Base-by-base conservation (phyloP, 2,113 vertebrate species). In the Erythrolamprus reginae region DNA sequence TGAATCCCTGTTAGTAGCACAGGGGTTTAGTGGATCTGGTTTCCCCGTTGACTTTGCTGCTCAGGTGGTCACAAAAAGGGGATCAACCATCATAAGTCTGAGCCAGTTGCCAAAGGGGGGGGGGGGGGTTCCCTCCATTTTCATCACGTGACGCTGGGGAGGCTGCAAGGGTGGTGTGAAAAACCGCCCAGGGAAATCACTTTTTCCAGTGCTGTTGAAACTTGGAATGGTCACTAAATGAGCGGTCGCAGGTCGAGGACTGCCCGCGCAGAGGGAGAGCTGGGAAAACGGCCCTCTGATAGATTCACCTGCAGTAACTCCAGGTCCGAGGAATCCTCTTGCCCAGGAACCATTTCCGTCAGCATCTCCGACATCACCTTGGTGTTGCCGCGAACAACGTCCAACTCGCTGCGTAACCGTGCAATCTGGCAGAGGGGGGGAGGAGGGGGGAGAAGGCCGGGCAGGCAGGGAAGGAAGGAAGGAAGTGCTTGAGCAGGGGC, bases 321-420 rank as follows among this genome's bases (percentile, higher is more conserved):
- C 26, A 99, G 98, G 92, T 99, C 99, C 3, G 99, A 99, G 0
- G 98, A 97, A n/a, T 99, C 98, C 91, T 99, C 99, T 93, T 99
- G 98, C 61, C 98, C 99, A 0, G 99, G 99, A 21, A 99, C 98
- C 98, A 99, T 99, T 96, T 99, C 99, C 1, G 99, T 99, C 91
- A 99, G 94, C 99, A 99, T 99, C 97, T 99, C 99, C 2, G 99
- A 99, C 99, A 99, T 99, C 94, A 99, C 99, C 93, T 99, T 99
- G 1, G 98, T 98, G 96, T 99, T 99, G 90, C 99, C 99, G 89
- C 99, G 98, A 87, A 99, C 99, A 51, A 99, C 96, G 82, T 99
- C 99, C 93, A 99, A 96, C 89, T 99, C 99, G 5, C 98, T 99
- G 94, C 98, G 98, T 94, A 99, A 98, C 90, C 98, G 97, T 93